phyloP scores from a whole-genome alignment of 2,113 vertebrate genomes.

The Anser brachyrhynchus region DNA sequence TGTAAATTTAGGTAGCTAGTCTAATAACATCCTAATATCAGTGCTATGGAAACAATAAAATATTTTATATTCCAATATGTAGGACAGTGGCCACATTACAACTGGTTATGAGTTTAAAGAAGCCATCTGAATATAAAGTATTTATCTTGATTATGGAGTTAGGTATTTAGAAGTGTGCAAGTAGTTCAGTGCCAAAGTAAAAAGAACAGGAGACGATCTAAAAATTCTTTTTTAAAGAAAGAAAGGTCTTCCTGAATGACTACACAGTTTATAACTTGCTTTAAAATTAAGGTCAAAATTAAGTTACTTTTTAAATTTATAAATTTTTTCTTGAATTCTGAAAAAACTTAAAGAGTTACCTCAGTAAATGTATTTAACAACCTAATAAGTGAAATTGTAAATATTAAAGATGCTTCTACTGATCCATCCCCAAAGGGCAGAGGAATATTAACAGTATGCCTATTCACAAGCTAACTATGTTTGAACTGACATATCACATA shows the following conservation, averaged over 20 bases:
- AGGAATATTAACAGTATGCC: not conserved
- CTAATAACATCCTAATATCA: not conserved
- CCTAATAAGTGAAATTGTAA: not conserved
- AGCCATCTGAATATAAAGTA: not conserved
- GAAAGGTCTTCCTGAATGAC: not conserved
- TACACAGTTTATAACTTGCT: not conserved
- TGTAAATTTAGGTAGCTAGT: not conserved
- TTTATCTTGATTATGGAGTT: conserved; percentile 1
- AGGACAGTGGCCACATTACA: not conserved
- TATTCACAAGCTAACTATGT: not conserved
- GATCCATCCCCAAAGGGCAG: not conserved
- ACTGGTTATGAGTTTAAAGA: not conserved
- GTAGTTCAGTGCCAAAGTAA: not conserved
- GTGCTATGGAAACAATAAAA: not conserved
- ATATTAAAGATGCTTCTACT: not conserved
- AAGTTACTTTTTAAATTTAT: not conserved
- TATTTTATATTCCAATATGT: not conserved
- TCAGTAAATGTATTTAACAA: not conserved
- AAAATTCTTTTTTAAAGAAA: not conserved
- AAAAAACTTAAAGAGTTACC: not conserved
- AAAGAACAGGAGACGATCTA: not conserved
- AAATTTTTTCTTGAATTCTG: not conserved
- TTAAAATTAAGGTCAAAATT: not conserved
- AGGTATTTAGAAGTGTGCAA: not conserved
- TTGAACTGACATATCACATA: not conserved